Percentiles rank a stretch among this genome's conserved stretches.
Conservation (phyloP, 2,113 vertebrate species). For the Heteronetta atricapilla region DNA sequence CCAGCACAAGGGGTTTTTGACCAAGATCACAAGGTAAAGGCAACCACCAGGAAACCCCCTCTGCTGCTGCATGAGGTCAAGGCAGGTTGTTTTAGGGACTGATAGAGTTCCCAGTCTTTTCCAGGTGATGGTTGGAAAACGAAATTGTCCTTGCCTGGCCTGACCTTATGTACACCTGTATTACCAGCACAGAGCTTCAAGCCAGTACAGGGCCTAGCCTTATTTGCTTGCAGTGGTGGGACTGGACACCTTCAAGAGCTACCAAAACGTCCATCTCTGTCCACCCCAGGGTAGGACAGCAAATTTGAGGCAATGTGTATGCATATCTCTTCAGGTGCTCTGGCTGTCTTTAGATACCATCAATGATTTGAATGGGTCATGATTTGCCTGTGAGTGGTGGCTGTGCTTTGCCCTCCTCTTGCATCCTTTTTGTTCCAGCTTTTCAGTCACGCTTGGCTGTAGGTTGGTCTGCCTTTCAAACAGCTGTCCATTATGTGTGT, state of each 20-base stretch:
- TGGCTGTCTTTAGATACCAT: background rate
- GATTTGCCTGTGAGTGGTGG: background rate
- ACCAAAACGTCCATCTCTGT: background rate
- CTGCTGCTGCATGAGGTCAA: background rate
- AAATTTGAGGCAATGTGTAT: background rate
- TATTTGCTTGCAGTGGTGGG: background rate
- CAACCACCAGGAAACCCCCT: background rate
- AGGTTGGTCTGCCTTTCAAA: background rate
- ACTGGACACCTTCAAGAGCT: background rate
- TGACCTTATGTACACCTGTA: background rate
- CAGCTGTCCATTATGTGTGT: background rate
- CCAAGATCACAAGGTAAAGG: background rate
- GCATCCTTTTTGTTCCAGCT: background rate
- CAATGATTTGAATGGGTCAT: accelerated
- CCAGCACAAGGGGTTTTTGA: background rate
- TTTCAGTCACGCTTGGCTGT: background rate
- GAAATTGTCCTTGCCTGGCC: background rate
- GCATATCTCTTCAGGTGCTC: background rate
- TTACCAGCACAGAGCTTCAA: background rate
- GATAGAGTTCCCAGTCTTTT: background rate
- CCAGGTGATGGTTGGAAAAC: background rate
- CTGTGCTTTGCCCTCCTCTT: background rate
- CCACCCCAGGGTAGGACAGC: too few species aligned
- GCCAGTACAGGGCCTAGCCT: background rate
- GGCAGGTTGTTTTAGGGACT: background rate